Conservation (phyloP, 2,797 vertebrate genomes). For the Steatocranus sp. region DNA sequence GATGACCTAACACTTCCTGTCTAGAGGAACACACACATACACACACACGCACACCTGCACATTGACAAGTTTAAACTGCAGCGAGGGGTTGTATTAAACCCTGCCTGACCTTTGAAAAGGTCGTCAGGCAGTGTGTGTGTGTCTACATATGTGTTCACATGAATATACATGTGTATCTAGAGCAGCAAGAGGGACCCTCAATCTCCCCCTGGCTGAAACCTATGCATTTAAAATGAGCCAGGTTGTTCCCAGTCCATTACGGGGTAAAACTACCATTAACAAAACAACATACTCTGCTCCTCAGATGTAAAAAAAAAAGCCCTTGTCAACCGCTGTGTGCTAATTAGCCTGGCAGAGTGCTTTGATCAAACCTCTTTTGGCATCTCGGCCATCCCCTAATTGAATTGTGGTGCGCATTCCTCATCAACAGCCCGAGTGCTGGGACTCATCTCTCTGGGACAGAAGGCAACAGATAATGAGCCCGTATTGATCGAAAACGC, state of each 20-base stretch:
- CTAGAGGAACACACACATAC: slow-evolving; percentile 1
- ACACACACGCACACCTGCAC: slow-evolving; percentile 7
- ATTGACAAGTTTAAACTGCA: slow-evolving; percentile 44
- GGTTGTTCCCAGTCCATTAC: slow-evolving; percentile 61
- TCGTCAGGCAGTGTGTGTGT: neutral
- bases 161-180: slow-evolving; percentile 24
- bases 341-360: slow-evolving; percentile 60
- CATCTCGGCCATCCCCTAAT: slow-evolving; percentile 60
- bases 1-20: slow-evolving; percentile 62
- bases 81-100: slow-evolving; percentile 35
- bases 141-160: neutral
- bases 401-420: slow-evolving; percentile 62
- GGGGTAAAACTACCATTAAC: slow-evolving; percentile 61
- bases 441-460: slow-evolving; percentile 60
- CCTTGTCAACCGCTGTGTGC: slow-evolving; percentile 37
- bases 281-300: slow-evolving; percentile 50
- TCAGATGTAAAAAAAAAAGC: slow-evolving; percentile 61
- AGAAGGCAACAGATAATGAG: slow-evolving; percentile 70
- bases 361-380: slow-evolving; percentile 69
- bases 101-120: slow-evolving; percentile 38
- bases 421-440: slow-evolving; percentile 59
- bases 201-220: slow-evolving; percentile 29
- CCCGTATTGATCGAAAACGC: slow-evolving; percentile 63
- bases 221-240: slow-evolving; percentile 61
- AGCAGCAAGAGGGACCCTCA: slow-evolving; percentile 3